Percentiles rank a stretch among this genome's conserved stretches.
Conservation (phyloP, 1,140 invertebrate species). For the Trichogramma pretiosum region DNA sequence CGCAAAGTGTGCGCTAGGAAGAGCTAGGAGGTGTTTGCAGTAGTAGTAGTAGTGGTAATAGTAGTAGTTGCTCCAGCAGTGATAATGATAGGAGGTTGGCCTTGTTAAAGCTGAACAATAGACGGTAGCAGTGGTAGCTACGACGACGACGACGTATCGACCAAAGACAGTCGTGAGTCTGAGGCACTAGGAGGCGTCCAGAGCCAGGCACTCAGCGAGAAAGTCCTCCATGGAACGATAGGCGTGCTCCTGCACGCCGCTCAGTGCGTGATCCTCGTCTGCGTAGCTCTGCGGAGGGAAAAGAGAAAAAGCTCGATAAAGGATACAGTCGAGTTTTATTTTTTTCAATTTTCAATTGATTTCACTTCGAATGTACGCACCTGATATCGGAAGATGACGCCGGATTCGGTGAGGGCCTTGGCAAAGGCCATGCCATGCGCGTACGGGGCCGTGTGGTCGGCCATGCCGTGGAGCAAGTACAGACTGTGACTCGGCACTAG, state of each 20-base stretch:
- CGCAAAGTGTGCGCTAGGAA: background rate
- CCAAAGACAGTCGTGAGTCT: constrained; percentile 25
- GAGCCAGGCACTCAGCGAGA: constrained; percentile 71
- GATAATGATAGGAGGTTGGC: background rate
- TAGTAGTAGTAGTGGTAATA: background rate
- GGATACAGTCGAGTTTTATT: background rate
- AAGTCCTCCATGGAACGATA: constrained; percentile 80
- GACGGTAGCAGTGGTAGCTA: background rate
- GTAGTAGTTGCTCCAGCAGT: background rate
- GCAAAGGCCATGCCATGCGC: constrained; percentile 83
- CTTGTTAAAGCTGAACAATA: background rate
- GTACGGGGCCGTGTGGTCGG: constrained; percentile 85
- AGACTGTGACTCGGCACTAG: constrained; percentile 77
- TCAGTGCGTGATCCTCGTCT: constrained; percentile 69
- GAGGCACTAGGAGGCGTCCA: constrained; percentile 59
- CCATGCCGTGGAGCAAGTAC: constrained; percentile 82
- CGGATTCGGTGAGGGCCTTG: constrained; percentile 73
- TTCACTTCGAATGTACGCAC: constrained; percentile 44
- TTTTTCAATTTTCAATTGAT: background rate
- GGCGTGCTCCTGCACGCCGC: constrained; percentile 70
- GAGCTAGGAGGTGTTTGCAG: background rate
- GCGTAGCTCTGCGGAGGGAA: constrained; percentile 62
- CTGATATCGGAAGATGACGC: constrained; percentile 84
- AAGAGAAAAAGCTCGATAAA: no score
- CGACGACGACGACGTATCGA: background rate